Base-by-base conservation (phyloP, 2,797 vertebrate species). In the Adelosebastes latens region DNA sequence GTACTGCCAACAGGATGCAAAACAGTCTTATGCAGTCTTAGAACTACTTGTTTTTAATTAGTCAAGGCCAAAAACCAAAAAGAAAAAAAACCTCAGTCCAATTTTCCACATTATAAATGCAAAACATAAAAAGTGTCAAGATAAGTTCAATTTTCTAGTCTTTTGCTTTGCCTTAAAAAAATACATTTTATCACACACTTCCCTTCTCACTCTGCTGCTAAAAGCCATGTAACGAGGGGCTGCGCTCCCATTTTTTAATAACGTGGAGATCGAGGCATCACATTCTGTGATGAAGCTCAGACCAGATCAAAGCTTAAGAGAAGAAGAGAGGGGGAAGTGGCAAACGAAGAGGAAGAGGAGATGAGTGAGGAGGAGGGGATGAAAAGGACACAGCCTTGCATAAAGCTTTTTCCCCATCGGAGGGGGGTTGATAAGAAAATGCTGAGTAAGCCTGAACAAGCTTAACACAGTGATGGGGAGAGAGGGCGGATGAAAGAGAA, bases 391-490 rank as follows among this genome's bases (percentile, higher is more conserved):
- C 27, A 36, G 77, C 7, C 2, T 68, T 81, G 62, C 74, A 66
- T 77, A 82, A 90, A 84, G 79, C 72, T 59, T 46, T 74, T 53
- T 60, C 49, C 79, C 64, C 60, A 36, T 31, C 18, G 6, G 70
- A 49, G 81, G 42, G 71, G 71, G 69, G 69, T n/a, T 46, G 87
- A 88, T 88, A 83, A 87, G 80, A 87, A 89, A 90, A 84, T 3
- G 85, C 89, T 90, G 90, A 90, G 85, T 88, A 77, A 88, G 89
- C 32, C 34, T 5, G 75, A 68, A 77, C 18, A 52, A 82, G 82
- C 77, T 85, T 85, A 63, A 70, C 70, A 62, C 79, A 27, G 77
- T 11, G 80, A 68, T 18, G 65, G 62, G 7, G 56, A 46, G 80
- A 56, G 25, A 66, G 67, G 63, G 13, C 4, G 1, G 64, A 74